Percentiles rank a stretch among this genome's conserved stretches.
Conservation (phyloP, 2,888 invertebrate genomes). For the Myopa testacea region DNA sequence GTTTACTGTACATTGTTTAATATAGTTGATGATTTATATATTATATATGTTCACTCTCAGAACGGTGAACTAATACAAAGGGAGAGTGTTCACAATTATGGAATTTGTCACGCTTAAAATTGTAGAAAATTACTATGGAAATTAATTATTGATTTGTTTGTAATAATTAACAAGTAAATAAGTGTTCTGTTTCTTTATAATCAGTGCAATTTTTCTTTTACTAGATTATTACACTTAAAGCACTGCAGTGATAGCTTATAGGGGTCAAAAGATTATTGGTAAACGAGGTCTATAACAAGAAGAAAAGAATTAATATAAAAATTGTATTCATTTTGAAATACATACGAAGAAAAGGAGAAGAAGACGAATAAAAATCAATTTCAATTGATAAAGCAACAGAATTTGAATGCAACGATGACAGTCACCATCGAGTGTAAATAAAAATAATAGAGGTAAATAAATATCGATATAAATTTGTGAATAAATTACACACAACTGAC, state of each 20-base stretch:
- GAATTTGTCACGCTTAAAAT: no score
- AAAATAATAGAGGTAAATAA: constrained; percentile 24
- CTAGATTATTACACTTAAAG: constrained; percentile 7
- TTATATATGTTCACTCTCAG: no score
- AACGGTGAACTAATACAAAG: no score
- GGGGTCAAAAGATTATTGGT: constrained; percentile 26
- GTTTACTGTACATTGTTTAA: neutral
- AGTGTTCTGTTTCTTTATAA: neutral
- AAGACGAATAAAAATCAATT: neutral
- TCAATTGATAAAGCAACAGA: constrained; percentile 5
- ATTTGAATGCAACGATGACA: neutral
- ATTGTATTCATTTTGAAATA: no score
- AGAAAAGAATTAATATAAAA: neutral
- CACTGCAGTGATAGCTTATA: constrained; percentile 14
- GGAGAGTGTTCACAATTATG: no score
- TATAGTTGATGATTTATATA: neutral
- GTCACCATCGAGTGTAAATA: neutral
- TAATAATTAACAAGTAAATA: no score
- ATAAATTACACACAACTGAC: constrained; percentile 38
- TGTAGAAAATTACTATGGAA: no score
- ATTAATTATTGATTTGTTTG: no score
- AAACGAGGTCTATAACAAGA: constrained; percentile 7
- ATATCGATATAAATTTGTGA: constrained; percentile 24
- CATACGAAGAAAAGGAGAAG: neutral
- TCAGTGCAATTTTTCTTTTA: neutral